Base-by-base conservation (phyloP, 2,113 vertebrate species). In the Saiga tatarica region DNA sequence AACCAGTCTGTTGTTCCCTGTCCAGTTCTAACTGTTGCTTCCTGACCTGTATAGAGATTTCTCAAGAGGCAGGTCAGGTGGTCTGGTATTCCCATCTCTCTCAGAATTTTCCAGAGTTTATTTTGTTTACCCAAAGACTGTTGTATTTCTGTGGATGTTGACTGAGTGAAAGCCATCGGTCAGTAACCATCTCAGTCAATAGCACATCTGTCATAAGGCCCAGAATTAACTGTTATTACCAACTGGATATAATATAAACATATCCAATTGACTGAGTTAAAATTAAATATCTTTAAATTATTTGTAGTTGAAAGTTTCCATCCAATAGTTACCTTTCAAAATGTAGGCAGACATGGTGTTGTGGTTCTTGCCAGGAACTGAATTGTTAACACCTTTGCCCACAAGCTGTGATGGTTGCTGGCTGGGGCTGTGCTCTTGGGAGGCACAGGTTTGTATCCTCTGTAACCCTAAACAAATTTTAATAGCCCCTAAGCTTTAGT, bases 211-310 rank as follows among this genome's bases (percentile, higher is more conserved):
- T 91, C 82, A 67, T 10, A 50, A 87, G 82, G 95, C 42, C 39
- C 47, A 94, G 87, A 85, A 82, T 42, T 64, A 88, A 59, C 59
- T 76, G 39, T 95, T 59, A 95, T 39, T 52, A 67, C 36, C 42
- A 97, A 83, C 76, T 86, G 87, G 82, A 91, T 95, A 83, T 50
- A 23, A 82, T 28, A 74, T 15, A 92, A 87, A 95, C 36, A 42
- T 42, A 92, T 62, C 42, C 36, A 79, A 28, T 33, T 86, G n/a
- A 47, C 59, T 30, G n/a, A 95, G 55, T 62, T 57, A 39, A 83
- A 47, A 64, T 33, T 81, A 57, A 93, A 94, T 82, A 25, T 89
- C 47, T 86, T 21, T 60, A 89, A 81, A 21, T 57, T 45, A 59
- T 33, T 93, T 91, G 28, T 81, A 59, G 59, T 74, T 88, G 26